Evolutionary conservation across 2,113 vertebrate species (phyloP).

Genomic region (Bujurquina vittata): DNA sequence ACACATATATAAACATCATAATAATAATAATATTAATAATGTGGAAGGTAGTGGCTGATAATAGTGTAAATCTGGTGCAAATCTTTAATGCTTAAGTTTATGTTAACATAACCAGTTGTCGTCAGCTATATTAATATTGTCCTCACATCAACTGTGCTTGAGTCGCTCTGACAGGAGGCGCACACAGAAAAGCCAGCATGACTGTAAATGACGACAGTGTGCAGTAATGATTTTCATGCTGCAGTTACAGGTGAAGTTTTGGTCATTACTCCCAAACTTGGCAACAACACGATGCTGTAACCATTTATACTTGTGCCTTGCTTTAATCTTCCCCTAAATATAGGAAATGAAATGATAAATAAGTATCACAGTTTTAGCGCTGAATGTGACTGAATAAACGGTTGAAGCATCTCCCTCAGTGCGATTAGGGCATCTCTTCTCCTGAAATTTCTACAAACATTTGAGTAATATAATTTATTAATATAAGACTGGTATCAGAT

Average conservation of each 20-base stretch:
- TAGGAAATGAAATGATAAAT: too few species aligned
- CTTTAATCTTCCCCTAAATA: background rate
- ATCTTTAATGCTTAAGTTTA: background rate
- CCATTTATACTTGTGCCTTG: background rate
- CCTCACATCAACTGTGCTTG: background rate
- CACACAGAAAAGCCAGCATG: background rate
- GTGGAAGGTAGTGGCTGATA: too few species aligned
- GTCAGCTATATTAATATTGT: fast-evolving
- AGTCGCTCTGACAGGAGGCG: background rate
- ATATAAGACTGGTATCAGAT: background rate
- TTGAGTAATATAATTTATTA: background rate
- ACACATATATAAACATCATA: too few species aligned
- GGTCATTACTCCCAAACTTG: background rate
- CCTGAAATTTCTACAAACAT: background rate
- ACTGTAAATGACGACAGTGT: background rate
- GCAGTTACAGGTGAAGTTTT: background rate
- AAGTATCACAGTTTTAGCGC: background rate
- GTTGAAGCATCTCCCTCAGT: background rate
- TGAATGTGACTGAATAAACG: background rate
- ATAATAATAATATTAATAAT: too few species aligned
- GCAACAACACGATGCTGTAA: background rate
- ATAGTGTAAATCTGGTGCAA: too few species aligned
- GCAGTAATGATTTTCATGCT: background rate
- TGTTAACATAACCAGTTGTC: background rate
- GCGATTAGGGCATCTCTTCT: background rate